Conservation (phyloP, 1,140 invertebrate species). For the Drosophila watanabei region DNA sequence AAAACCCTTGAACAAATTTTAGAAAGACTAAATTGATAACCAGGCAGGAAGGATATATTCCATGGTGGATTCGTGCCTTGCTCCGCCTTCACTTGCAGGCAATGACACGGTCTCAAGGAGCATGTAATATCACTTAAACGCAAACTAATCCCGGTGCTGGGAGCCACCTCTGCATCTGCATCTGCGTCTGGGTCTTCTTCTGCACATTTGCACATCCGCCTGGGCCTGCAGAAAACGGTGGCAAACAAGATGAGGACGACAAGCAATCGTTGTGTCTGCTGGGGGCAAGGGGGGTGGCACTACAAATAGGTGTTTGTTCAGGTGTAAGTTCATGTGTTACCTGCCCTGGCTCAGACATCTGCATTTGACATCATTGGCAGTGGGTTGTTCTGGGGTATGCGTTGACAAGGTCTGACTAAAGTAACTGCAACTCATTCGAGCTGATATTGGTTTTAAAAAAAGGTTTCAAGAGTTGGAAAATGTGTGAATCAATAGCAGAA, state of each 20-base stretch:
- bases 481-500: background rate
- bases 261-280: background rate
- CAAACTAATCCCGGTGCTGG: conserved; percentile 59
- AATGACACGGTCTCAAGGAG: conserved; percentile 44
- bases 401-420: background rate
- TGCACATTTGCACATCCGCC: conserved; percentile 12
- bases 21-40: conserved; percentile 1
- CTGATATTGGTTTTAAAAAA: background rate
- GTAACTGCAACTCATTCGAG: background rate
- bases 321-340: conserved; percentile 12
- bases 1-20: background rate
- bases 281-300: background rate
- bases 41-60: background rate
- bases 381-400: background rate
- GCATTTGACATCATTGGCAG: conserved; percentile 8
- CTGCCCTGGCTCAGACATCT: conserved; percentile 4
- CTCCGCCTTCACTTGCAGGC: conserved; percentile 4
- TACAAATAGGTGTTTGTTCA: conserved; percentile 12
- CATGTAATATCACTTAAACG: conserved; percentile 71
- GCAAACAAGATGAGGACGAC: background rate
- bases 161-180: conserved; percentile 7
- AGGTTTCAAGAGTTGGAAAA: background rate
- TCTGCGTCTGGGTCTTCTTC: conserved; percentile 19
- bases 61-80: background rate
- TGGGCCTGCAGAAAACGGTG: conserved; percentile 27